Evolutionary conservation across 2,888 invertebrate genomes (phyloP).

Genomic region (Helobdella robusta): DNA sequence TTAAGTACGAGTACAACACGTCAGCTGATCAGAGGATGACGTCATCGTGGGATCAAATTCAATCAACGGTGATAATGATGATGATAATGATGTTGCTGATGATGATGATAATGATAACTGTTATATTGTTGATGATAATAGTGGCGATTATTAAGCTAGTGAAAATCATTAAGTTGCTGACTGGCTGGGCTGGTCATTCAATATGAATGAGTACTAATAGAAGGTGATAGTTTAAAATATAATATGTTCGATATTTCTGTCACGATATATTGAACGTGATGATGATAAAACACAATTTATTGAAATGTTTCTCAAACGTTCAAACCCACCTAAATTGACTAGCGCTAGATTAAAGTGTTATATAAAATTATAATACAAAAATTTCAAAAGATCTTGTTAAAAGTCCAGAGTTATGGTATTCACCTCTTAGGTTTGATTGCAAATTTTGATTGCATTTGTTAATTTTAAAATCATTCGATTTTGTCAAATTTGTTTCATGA

Average conservation of each 20-base stretch:
- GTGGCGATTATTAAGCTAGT: no score
- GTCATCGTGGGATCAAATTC: conserved; percentile 19
- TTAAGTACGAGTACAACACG: conserved; percentile 23
- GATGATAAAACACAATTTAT: no score
- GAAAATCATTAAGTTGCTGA: neutral
- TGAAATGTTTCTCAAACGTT: neutral
- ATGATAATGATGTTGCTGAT: no score
- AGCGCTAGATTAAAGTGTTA: neutral
- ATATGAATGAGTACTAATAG: neutral
- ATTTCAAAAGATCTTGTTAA: no score
- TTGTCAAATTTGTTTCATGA: no score
- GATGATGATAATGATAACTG: no score
- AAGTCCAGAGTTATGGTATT: no score
- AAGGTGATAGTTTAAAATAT: neutral
- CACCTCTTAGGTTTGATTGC: no score
- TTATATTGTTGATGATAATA: no score
- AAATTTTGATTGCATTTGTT: no score
- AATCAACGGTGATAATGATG: conserved; percentile 7
- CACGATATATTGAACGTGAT: neutral
- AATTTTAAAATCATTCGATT: no score
- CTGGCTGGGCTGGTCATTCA: neutral
- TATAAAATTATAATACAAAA: neutral
- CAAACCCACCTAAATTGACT: neutral
- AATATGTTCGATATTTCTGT: neutral
- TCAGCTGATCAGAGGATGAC: conserved; percentile 1